Evolutionary conservation across 2,888 invertebrate species (phyloP).

Genomic region (Agrotis ipsilon): DNA sequence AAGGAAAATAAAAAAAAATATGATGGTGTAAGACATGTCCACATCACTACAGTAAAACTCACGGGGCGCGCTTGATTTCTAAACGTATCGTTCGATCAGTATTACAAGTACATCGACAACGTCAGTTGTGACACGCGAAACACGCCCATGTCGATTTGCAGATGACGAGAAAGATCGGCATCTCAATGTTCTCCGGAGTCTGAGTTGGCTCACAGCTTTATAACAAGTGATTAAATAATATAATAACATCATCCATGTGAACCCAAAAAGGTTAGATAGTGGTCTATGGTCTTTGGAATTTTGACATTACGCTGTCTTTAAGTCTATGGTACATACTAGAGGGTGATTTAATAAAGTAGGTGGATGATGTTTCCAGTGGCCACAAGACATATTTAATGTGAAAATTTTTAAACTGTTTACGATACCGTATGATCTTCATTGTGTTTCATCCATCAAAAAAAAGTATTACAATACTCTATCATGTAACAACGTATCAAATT

Average conservation of each 20-base stretch:
- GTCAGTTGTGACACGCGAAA: constrained; percentile 35
- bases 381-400: neutral
- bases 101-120: constrained; percentile 66
- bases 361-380: neutral
- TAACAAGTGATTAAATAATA: constrained; percentile 3
- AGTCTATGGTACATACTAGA: neutral
- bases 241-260: neutral
- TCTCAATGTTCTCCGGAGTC: constrained; percentile 19
- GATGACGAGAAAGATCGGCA: constrained; percentile 49
- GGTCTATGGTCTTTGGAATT: too few relatives aligned
- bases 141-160: constrained; percentile 52
- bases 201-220: constrained; percentile 5
- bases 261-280: neutral
- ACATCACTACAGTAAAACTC: constrained; percentile 11
- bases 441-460: constrained; percentile 41
- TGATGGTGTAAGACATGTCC: neutral
- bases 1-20: too few relatives aligned
- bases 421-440: constrained; percentile 37
- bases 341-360: neutral
- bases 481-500: constrained; percentile 58
- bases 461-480: constrained; percentile 54
- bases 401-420: constrained; percentile 27
- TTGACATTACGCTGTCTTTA: neutral
- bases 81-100: constrained; percentile 74
- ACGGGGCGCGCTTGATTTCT: constrained; percentile 66